A percentile compares a stretch with the other conserved stretches of the same genome.
Evolutionary conservation across 2,797 vertebrate species (phyloP).

Genomic region (Sciurus vulgaris): DNA sequence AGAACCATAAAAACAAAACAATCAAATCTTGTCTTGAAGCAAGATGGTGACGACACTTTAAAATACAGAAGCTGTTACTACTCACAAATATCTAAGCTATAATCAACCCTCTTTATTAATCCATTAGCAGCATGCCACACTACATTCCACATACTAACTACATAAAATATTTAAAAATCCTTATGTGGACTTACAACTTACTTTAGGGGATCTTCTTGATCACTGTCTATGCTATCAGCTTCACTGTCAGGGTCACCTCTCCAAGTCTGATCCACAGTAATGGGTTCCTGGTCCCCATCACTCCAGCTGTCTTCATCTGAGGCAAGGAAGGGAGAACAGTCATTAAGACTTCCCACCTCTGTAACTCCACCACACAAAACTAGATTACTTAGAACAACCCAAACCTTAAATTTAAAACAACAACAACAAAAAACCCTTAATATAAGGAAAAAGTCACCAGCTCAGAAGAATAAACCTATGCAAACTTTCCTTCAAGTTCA

Average conservation of each 20-base stretch:
- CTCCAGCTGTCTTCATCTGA: constrained; percentile 98
- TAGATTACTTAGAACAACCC: constrained; percentile 54
- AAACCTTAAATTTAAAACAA: constrained; percentile 36
- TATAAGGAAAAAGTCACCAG: constrained; percentile 56
- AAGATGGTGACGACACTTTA: background rate
- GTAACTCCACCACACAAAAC: constrained; percentile 76
- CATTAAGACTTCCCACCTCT: constrained; percentile 78
- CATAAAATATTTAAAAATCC: constrained; percentile 33
- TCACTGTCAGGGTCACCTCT: constrained; percentile 98
- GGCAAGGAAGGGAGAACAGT: constrained; percentile 62
- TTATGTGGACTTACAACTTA: constrained; percentile 86
- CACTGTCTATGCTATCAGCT: constrained; percentile 97
- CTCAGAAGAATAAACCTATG: constrained; percentile 20
- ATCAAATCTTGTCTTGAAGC: constrained; percentile 42
- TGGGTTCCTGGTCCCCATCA: constrained; percentile 94
- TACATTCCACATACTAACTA: constrained; percentile 61
- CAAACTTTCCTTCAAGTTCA: constrained; percentile 54
- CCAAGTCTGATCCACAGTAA: constrained; percentile 97
- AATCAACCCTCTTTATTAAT: constrained; percentile 5
- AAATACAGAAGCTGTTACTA: background rate
- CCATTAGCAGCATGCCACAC: constrained; percentile 34
- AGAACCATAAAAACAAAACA: background rate
- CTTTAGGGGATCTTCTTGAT: constrained; percentile 99
- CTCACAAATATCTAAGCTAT: constrained; percentile 36
- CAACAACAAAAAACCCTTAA: constrained; percentile 35